Base-by-base conservation (phyloP, 2,797 vertebrate genomes). In the Chloroceryle inda region DNA sequence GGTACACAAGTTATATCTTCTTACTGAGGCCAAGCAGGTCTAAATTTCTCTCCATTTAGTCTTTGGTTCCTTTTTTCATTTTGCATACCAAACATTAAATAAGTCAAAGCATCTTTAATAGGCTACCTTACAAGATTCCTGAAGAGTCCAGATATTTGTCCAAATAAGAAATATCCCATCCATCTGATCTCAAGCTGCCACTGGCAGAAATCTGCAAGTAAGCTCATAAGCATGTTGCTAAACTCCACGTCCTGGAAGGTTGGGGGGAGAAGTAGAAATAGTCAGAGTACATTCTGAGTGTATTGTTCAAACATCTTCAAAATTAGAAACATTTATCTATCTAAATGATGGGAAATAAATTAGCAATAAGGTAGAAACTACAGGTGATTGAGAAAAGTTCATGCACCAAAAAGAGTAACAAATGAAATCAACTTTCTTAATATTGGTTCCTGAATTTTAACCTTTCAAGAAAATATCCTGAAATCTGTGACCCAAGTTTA, bases 361-460 rank as follows among this genome's bases (percentile, higher is more conserved):
- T n/a, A 13, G 1, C 18, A 84, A 8, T 61, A 62, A 74, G 11
- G 52, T 31, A 87, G 47, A 69, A 84, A 66, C 17, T 44, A 5
- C 40, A 15, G 5, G 7, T 0, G 0, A 37, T 8, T 74, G 31
- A 66, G 38, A 78, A 5, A 47, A 11, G 5, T 19, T 66, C 9
- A 4, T 40, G 7, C 14, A 31, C 10, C n/a, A 53, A 47, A 26
- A 33, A 80, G 27, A 56, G 27, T 11, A 91, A 40, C 9, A 68
- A 76, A 38, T 44, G 3, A 72, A 77, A 59, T 7, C 18, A 59
- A 24, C 21, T 45, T 73, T 17, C 12, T 50, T 40, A 4, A 38
- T 61, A 26, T 22, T 52, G 22, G 4, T 52, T 61, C 37, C 33
- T 17, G 11, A 66, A 21, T 35, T 83, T 85, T 55, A 53, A 83